These are phyloP conservation scores for Antheraea yamamai DNA, from an alignment of 2,888 invertebrate species.

Conservation along the genomic window DNA sequence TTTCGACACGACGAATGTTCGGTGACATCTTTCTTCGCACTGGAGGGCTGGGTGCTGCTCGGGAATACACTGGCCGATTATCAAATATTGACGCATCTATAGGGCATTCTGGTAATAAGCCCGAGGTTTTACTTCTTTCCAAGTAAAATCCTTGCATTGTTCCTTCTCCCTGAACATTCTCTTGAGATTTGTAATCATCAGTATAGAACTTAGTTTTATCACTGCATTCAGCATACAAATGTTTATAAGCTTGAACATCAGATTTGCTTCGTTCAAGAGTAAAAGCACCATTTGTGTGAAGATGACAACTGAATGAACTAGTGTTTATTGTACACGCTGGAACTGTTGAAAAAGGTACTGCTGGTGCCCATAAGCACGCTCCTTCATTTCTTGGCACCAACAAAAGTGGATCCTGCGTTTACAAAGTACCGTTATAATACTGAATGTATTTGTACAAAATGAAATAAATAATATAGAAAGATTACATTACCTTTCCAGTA, in stretches of 20 bases:
- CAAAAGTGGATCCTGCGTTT: conserved; percentile 80
- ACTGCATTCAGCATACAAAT: conserved; percentile 50
- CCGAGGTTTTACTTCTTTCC: conserved; percentile 73
- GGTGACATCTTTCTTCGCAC: conserved; percentile 69
- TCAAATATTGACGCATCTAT: conserved; percentile 68
- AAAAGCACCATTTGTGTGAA: conserved; percentile 69
- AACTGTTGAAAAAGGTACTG: conserved; percentile 69
- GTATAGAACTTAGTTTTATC: conserved; percentile 69
- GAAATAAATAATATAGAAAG: conserved; percentile 11
- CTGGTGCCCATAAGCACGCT: conserved; percentile 74
- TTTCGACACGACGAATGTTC: conserved; percentile 44
- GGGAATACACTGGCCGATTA: conserved; percentile 62
- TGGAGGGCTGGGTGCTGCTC: conserved; percentile 76
- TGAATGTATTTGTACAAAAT: conserved; percentile 15
- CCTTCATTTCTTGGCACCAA: conserved; percentile 84
- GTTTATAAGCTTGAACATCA: conserved; percentile 66
- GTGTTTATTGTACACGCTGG: conserved; percentile 70
- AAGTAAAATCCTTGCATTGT: conserved; percentile 52
- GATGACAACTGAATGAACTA: conserved; percentile 72
- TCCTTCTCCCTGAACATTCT: conserved; percentile 31
- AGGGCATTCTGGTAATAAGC: conserved; percentile 52
- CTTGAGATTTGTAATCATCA: conserved; percentile 39
- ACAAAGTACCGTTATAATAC: conserved; percentile 13
- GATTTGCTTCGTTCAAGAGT: conserved; percentile 75
- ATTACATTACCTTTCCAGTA: conserved; percentile 82